Percentiles rank a stretch among this genome's conserved stretches.
Conservation (phyloP, 2,113 vertebrate genomes). For the Phalacrocorax aristotelis region DNA sequence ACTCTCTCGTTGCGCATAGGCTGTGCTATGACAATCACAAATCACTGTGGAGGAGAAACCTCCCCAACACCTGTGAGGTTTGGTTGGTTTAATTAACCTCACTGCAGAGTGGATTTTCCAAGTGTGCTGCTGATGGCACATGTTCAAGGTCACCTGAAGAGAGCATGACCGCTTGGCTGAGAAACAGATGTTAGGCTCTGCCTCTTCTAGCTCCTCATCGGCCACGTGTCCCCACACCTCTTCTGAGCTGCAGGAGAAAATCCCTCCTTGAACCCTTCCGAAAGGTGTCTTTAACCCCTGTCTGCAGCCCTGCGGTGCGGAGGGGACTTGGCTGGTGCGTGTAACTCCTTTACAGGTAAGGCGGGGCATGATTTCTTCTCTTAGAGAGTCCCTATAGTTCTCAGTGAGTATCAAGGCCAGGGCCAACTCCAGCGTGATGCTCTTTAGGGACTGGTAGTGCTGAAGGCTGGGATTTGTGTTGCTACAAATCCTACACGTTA, state of each 20-base stretch:
- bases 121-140: neutral
- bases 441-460: neutral
- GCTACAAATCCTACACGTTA: neutral
- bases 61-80: constrained; percentile 29
- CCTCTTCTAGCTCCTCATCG: neutral
- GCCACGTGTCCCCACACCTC: neutral
- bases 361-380: neutral
- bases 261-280: neutral
- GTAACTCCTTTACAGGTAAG: neutral
- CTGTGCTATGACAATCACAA: constrained; percentile 1
- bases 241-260: neutral
- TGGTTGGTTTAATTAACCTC: neutral
- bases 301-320: neutral
- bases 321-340: neutral
- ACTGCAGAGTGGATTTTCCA: neutral
- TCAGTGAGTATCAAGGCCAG: neutral
- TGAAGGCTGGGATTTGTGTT: neutral
- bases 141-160: neutral
- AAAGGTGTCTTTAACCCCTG: neutral
- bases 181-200: neutral
- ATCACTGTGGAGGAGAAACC: neutral
- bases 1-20: accelerated
- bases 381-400: neutral
- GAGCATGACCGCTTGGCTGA: neutral
- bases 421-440: neutral